Evolutionary conservation across 2,113 vertebrate species (phyloP), one percentile per base, ranked within the genome.

Genomic region (Stegastes partitus): DNA sequence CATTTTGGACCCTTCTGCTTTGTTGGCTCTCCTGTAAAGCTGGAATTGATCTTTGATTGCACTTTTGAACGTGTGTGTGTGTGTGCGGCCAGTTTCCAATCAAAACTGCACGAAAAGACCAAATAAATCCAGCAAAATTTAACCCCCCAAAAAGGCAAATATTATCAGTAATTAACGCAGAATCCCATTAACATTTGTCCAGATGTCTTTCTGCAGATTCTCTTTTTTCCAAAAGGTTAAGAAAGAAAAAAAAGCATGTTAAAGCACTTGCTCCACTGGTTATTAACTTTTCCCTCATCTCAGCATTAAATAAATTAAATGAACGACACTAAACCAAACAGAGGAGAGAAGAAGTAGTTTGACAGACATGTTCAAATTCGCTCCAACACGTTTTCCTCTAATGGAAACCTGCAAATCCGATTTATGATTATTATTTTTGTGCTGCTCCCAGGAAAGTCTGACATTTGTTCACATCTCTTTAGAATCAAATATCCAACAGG

Each of bases 261-360:
- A 65, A 66, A 69, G 39, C 56, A 57, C 34, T 21, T 74, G 44
- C 76, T 86, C 51, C 62, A n/a, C 31, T 31, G 34, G 87, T 91
- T 89, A 90, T 89, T 90, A 87, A 91, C 83, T 84, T 90, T 21
- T 4, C 39, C 37, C 25, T 54, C 64, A 54, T 73, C 51, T 66
- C 81, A 72, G 77, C 84, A 86, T 91, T 83, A 79, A 84, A 91
- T 84, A 92, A 93, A 92, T 93, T 90, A 90, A 93, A 92, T 87
- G 73, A 86, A 80, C 82, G 34, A 79, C 82, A 71, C 77, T 63
- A 92, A 87, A 87, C 80, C 85, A 92, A 94, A 93, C 82, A 92
- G 62, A 72, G 79, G 55, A 79, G 65, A 81, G 57, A 62, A 19
- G 3, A 49, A 70, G 47, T 39, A 82, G 89, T 90, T 81, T 89